phyloP scores from a whole-genome alignment of 1,140 invertebrate species.

The Bombus waltoni region DNA sequence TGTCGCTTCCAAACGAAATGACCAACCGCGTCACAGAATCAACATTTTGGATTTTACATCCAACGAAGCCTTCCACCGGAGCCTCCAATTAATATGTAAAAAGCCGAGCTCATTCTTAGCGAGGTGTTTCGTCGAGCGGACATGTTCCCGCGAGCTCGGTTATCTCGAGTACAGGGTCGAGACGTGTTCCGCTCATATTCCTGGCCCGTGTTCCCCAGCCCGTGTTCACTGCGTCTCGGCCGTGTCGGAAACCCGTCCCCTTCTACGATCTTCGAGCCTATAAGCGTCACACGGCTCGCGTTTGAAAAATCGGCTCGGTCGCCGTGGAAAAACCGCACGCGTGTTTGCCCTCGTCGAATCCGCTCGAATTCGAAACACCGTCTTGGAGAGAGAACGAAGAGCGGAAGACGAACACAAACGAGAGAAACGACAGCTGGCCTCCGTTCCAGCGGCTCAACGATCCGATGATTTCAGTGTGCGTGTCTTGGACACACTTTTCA shows the following conservation, averaged over 20 bases:
- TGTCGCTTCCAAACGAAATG: not conserved
- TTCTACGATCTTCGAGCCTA: slow-evolving; percentile 20
- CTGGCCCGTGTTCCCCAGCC: slow-evolving; percentile 12
- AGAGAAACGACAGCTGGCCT: slow-evolving; percentile 72
- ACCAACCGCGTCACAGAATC: not conserved
- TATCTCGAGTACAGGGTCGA: slow-evolving; percentile 45
- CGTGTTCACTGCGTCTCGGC: slow-evolving; percentile 34
- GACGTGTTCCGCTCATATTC: slow-evolving; percentile 27
- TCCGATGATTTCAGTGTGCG: slow-evolving; percentile 17
- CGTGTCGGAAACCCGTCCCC: slow-evolving; percentile 26
- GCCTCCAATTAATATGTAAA: slow-evolving; percentile 39
- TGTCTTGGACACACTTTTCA: slow-evolving; percentile 14
- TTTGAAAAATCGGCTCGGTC: slow-evolving; percentile 56
- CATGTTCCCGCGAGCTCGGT: slow-evolving; percentile 18
- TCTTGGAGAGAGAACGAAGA: slow-evolving; percentile 62
- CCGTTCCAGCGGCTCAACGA: not conserved
- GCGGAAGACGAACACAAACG: slow-evolving; percentile 48
- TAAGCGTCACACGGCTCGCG: slow-evolving; percentile 8
- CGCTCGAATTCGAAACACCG: slow-evolving; percentile 72
- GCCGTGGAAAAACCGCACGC: slow-evolving; percentile 35
- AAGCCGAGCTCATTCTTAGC: not conserved
- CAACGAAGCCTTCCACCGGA: too few relatives aligned
- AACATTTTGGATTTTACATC: not conserved
- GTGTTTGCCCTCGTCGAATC: slow-evolving; percentile 45
- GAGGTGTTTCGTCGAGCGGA: not conserved